Evolutionary conservation across 2,888 invertebrate genomes (phyloP), one percentile per base, ranked within the genome.

Genomic region (Noctuana brunneofusca): DNA sequence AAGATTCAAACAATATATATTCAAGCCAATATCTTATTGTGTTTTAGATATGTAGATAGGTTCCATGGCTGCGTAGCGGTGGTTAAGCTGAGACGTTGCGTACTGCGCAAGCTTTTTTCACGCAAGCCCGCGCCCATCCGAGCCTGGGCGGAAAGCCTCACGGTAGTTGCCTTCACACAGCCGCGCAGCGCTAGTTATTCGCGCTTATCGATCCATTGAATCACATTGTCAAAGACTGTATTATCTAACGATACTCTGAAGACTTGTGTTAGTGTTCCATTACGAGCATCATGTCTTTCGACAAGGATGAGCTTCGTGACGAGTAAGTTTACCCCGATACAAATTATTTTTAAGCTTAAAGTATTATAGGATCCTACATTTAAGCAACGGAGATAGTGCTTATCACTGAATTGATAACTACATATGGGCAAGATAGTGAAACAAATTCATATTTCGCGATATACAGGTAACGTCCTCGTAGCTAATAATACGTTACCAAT

Each of bases 281-380:
- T 69, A 80, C 69, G 18, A 18, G 11, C 18, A 43, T 18, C 62
- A 93, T 93, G 93, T 94, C 94, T 67, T 89, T 94, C 76, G 92
- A 92, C 71, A 94, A 93, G 67, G 95, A 95, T 72, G 95, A 95
- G 76, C 93, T 95, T 69, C 88, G 93, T 66, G 95, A 95, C 76
- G 95, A 95, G 95, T 95, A 85, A 95, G 95, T 95, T 86, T 55
- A 18, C 12, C 41, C 12, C 24, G 3, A 46, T 18, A 41, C 16
- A 2, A 35, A 35, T 12, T 20, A n/a, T 9, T 20, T 46, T 46
- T 46, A 46, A 46, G 43, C 43, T 18, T 43, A 4, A 43, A 8
- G 0, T 18, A 43, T 18, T 43, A 43, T 18, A 18, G 43, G 3
- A 18, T 3, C 9, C 43, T 43, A 43, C 8, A 2, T 32, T 2